phyloP scores from a whole-genome alignment of 2,113 vertebrate species.

The Paradisaea rubra region DNA sequence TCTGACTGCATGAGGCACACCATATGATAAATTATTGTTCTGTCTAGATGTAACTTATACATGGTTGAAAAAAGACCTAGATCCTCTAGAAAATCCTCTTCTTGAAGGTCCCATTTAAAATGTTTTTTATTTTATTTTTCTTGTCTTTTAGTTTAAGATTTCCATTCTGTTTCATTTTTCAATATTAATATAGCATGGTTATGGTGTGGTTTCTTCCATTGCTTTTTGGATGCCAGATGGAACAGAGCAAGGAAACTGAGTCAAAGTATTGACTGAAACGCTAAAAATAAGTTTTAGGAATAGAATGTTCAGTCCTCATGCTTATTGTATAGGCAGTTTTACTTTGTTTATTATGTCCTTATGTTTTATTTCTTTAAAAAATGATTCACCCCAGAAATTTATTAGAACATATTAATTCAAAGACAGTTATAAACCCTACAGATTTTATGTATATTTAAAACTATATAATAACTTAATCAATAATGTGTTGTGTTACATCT shows the following conservation, averaged over 20 bases:
- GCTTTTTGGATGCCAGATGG: not conserved
- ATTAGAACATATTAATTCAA: not conserved
- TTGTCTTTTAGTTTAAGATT: not conserved
- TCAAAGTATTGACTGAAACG: not conserved
- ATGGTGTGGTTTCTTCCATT: not conserved
- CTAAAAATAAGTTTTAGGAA: not conserved
- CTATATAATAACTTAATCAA: not conserved
- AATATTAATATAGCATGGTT: not conserved
- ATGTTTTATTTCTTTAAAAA: not conserved
- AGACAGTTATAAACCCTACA: not conserved
- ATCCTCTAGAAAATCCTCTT: not conserved
- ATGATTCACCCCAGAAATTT: not conserved
- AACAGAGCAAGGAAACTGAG: not conserved
- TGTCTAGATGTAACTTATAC: not conserved
- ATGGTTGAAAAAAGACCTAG: not conserved
- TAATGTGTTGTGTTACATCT: not conserved
- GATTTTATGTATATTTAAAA: not conserved
- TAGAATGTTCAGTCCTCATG: not conserved
- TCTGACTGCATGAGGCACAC: not conserved
- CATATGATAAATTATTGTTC: not conserved
- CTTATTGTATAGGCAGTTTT: not conserved
- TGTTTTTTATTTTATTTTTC: not conserved
- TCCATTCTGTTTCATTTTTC: not conserved
- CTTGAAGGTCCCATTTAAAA: not conserved
- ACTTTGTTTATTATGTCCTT: not conserved